Base-by-base conservation (phyloP, 2,888 invertebrate genomes). In the Trissoscelio sp. region DNA sequence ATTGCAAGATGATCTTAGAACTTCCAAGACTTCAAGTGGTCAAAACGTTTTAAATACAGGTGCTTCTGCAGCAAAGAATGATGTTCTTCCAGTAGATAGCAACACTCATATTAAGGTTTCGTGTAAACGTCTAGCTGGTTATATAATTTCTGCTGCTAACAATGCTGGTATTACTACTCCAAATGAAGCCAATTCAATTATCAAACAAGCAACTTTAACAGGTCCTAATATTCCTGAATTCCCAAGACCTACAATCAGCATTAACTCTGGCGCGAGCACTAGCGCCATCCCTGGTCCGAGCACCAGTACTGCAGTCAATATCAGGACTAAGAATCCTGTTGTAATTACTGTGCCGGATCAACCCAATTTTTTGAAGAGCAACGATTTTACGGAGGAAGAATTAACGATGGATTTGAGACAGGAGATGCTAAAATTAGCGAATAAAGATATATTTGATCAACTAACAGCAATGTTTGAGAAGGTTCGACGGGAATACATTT, bases 391-490 rank as follows among this genome's bases (percentile, higher is more conserved):
- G 2, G 79, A 66, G 11, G 11, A 58, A 7, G 72, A 73, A 0
- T 39, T 79, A 18, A 34, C 34, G 1, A 20, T 79, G 3, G 55
- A 79, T 31, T 1, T 67, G 2, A 1, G 2, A 7, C 6, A 39
- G n/a, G 66, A 64, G 12, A 24, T 79, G 5, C 6, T 28, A 0
- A 79, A 74, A 6, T 7, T 79, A 14, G 11, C 0, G 4, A 53
- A 57, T 16, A 51, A 62, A 31, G 62, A 73, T n/a, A 12, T 74
- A 0, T 80, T 80, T 11, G n/a, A 69, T 7, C 75, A 80, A n/a
- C 12, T 80, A 0, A 70, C 70, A 0, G 24, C 37, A 1, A 70
- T 80, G 75, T 80, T 80, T 31, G 80, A 75, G 9, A 64, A 66
- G 11, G 70, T 80, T 0, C 22, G 66, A 0, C 11, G 31, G 11